Evolutionary conservation across 2,888 invertebrate genomes (phyloP).

Genomic region (Nudaria mundana): DNA sequence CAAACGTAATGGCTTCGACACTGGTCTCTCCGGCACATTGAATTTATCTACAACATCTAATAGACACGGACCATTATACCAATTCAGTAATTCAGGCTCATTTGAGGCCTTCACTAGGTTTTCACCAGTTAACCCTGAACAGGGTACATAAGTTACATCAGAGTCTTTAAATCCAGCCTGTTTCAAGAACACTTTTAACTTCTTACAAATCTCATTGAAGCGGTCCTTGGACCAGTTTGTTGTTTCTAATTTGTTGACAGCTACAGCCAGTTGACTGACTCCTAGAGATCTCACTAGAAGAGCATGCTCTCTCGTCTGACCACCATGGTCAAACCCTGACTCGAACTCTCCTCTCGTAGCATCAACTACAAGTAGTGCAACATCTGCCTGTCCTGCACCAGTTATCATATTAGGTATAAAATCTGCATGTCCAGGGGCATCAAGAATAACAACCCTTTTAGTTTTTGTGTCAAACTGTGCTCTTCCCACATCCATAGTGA

Average conservation of each 20-base stretch:
- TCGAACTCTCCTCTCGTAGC: conserved; percentile 99
- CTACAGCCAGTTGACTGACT: conserved; percentile 95
- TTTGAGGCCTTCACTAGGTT: conserved; percentile 89
- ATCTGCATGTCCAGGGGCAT: conserved; percentile 99
- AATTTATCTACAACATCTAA: conserved; percentile 94
- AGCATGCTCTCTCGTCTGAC: conserved; percentile 98
- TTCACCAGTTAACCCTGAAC: conserved; percentile 97
- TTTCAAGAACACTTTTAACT: conserved; percentile 90
- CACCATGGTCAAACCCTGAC: conserved; percentile 98
- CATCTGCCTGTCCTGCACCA: conserved; percentile 99
- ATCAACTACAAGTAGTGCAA: conserved; percentile 97
- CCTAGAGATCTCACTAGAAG: conserved; percentile 94
- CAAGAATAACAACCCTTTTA: conserved; percentile 91
- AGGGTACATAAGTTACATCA: conserved; percentile 95
- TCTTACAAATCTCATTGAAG: conserved; percentile 93
- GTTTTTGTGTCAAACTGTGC: conserved; percentile 94
- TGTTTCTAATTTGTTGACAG: conserved; percentile 98
- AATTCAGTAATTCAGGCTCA: conserved; percentile 83
- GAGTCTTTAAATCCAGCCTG: conserved; percentile 95
- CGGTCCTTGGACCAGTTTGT: conserved; percentile 95
- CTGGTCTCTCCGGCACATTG: conserved; percentile 91
- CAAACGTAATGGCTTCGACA: conserved; percentile 93
- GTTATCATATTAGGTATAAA: conserved; percentile 99
- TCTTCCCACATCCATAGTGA: conserved; percentile 99
- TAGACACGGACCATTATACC: conserved; percentile 93